Base-by-base conservation (phyloP, 2,113 vertebrate genomes). In the Accipiter cooperii region DNA sequence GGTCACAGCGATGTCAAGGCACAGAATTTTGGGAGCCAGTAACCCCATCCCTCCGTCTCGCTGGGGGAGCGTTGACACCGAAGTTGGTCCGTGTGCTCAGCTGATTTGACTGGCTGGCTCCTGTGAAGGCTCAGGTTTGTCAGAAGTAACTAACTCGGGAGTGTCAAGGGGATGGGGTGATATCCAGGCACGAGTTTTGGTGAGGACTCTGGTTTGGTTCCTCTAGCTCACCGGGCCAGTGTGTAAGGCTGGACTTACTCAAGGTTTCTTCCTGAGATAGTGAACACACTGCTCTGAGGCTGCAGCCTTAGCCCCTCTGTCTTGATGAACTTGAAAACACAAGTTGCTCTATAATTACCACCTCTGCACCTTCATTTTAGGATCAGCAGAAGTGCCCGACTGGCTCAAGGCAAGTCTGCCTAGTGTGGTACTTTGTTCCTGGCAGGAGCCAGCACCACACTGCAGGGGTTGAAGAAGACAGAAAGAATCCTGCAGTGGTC, bases 1-100 rank as follows among this genome's bases (percentile, higher is more conserved):
- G 13, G 29, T 33, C 66, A 17, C 26, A 38, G 44, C 2, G 2
- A 11, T 38, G 26, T 38, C 13, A 33, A 73, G 58, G 49, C 38
- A 60, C 26, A 38, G n/a, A 68, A 63, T 71, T 87, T 38, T 8
- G 24, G 47, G 20, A 47, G 24, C 5, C 3, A 0, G 18, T 55
- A 76, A 51, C 26, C 24, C 9, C 36, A 5, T 66, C n/a, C 47
- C 8, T 79, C 36, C 0, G 0, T 24, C 83, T 76, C 0, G 0
- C 76, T 52, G 16, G 0, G 13, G 15, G 5, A 46, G 10, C 18
- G 31, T 64, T 63, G 44, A 40, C 2, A 13, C 55, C 60, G 44
- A 49, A 8, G 10, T 10, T 54, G 21, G 13, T 63, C 55, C 1
- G 0, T 16, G 44, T 38, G 34, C 36, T 81, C 54, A 26, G 49